Percentiles rank a stretch among this genome's conserved stretches.
Conservation (phyloP, 2,113 vertebrate species). For the Uria aalge region DNA sequence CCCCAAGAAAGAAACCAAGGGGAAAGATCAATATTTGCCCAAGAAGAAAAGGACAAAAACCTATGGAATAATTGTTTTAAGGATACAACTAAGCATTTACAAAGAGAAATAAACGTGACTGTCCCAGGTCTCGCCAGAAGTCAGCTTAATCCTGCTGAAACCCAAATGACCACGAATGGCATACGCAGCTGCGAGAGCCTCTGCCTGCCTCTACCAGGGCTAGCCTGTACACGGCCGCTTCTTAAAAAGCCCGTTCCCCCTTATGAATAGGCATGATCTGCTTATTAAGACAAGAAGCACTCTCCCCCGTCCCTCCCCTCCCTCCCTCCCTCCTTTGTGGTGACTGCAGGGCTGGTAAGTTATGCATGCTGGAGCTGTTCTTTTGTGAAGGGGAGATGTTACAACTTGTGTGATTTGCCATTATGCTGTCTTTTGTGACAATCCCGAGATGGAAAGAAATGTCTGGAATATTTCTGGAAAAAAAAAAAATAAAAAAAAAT, state of each 20-base stretch:
- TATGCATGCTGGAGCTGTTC: conserved; percentile 61
- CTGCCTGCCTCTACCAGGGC: background rate
- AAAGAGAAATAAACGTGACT: background rate
- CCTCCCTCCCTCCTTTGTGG: conserved; percentile 23
- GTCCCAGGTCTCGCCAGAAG: background rate
- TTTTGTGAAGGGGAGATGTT: conserved; percentile 61
- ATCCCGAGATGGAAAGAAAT: background rate
- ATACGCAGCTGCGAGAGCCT: background rate
- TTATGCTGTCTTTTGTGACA: conserved; percentile 60
- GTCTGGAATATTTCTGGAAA: conserved; percentile 34
- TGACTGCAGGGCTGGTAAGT: conserved; percentile 39
- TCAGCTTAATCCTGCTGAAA: background rate
- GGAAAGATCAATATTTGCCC: background rate
- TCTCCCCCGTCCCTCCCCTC: background rate
- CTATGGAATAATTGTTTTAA: background rate
- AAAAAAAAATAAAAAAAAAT: background rate
- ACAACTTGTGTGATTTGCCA: conserved; percentile 57
- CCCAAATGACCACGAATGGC: background rate
- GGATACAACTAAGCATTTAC: background rate
- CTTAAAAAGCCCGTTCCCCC: background rate
- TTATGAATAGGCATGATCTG: conserved; percentile 54
- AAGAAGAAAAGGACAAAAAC: background rate
- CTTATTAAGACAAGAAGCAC: conserved; percentile 47
- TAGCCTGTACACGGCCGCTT: background rate
- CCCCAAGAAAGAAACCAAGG: background rate